Base-by-base conservation (phyloP, 2,797 vertebrate genomes). In the Amphiprion clarkii region DNA sequence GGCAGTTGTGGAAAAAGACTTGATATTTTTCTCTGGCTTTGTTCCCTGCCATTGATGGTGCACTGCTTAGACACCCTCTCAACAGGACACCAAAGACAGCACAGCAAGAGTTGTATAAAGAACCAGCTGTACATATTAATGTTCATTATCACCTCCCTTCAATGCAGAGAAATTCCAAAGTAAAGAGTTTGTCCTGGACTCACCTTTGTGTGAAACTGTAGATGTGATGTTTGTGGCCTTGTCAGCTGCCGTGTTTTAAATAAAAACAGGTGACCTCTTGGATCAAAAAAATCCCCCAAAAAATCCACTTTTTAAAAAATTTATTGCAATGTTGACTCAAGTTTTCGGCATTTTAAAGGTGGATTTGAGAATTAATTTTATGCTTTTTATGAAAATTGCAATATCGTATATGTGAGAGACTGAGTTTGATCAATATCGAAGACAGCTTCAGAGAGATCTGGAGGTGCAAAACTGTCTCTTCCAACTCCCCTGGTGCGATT, bases 1-100 rank as follows among this genome's bases (percentile, higher is more conserved):
- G 81, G 82, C 88, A 83, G 87, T 83, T 80, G 84, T 74, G 81
- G 87, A 92, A 93, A 91, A 88, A 79, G 87, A 92, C 91, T 90
- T 90, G 86, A 91, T 90, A 86, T 92, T 90, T 53, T 90, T 84
- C 60, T 78, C 71, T 58, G 54, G 76, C 88, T 93, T 90, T 93
- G 90, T 92, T 92, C 85, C 79, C 69, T 57, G 65, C 76, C 73
- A 88, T 87, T 90, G 89, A 91, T 89, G 84, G 77, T 78, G 80
- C 83, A 69, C 80, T 56, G 86, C 82, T 87, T 71, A 75, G 85
- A 85, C 81, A 76, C 81, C 74, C 74, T 90, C 89, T 88, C 90
- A 76, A 85, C 88, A 87, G 89, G 89, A 93, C 87, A 91, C 82
- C 81, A 90, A 91, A 88, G 87, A 85, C 83, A 63, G 78, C 86